Conservation (phyloP, 2,888 invertebrate species). For the Scotopteryx bipunctaria region DNA sequence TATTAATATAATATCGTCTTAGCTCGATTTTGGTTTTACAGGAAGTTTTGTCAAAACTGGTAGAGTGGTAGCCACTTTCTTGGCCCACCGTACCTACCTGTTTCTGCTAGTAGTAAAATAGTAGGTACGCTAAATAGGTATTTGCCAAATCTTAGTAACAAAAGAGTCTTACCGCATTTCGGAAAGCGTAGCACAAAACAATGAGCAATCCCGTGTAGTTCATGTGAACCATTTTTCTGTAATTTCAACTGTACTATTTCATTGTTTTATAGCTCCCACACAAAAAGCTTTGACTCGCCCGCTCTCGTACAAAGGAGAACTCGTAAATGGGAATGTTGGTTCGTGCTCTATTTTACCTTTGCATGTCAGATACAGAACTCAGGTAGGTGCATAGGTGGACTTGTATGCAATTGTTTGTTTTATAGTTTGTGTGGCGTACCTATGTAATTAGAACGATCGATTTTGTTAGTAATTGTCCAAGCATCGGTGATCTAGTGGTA, state of each 20-base stretch:
- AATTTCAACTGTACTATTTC: constrained; percentile 24
- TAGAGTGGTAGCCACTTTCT: no score
- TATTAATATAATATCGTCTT: no score
- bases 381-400: neutral
- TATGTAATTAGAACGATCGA: no score
- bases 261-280: constrained; percentile 27
- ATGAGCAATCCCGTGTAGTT: constrained; percentile 21
- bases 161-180: constrained; percentile 27
- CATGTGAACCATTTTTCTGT: constrained; percentile 31
- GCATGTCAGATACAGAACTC: constrained; percentile 28
- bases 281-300: constrained; percentile 30
- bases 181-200: constrained; percentile 20
- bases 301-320: constrained; percentile 26
- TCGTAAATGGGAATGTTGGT: constrained; percentile 22
- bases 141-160: neutral
- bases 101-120: neutral
- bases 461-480: neutral
- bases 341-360: constrained; percentile 27
- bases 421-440: neutral
- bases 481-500: no score
- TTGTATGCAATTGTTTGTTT: neutral
- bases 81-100: no score
- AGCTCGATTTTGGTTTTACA: no score
- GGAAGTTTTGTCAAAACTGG: no score
- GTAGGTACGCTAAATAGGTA: neutral